Conservation (phyloP, 2,113 vertebrate species). For the Pollimyrus isidori region DNA sequence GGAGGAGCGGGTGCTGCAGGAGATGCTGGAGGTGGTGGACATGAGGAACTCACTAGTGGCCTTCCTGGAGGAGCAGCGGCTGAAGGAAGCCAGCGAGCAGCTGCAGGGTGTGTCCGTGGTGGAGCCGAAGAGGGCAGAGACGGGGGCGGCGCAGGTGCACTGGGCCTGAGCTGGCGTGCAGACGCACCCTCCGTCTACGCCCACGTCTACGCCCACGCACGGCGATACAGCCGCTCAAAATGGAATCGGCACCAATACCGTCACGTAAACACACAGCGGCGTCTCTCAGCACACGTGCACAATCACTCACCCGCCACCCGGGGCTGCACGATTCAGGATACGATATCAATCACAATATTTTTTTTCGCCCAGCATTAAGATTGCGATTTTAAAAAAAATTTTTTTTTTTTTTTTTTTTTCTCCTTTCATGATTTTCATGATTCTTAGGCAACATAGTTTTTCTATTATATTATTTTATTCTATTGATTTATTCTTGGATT, state of each 20-base stretch:
- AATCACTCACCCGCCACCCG: conserved; percentile 8
- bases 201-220: background rate
- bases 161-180: conserved; percentile 44
- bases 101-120: conserved; percentile 45
- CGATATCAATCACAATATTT: background rate
- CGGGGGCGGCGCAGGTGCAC: conserved; percentile 53
- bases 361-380: background rate
- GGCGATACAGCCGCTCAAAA: background rate
- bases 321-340: background rate
- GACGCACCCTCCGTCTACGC: background rate
- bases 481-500: background rate
- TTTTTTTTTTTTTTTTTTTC: background rate
- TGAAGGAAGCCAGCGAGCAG: conserved; percentile 67
- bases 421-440: background rate
- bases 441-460: background rate
- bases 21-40: conserved; percentile 81
- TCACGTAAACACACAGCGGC: background rate
- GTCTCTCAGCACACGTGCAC: conserved; percentile 19
- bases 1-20: conserved; percentile 62
- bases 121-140: conserved; percentile 58
- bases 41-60: conserved; percentile 75
- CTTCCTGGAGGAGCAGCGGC: conserved; percentile 76
- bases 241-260: background rate
- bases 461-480: background rate
- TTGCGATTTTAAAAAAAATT: background rate